Base-by-base conservation (phyloP, 92 coral and sea anemone species). In the Zoanthus gigantus region DNA sequence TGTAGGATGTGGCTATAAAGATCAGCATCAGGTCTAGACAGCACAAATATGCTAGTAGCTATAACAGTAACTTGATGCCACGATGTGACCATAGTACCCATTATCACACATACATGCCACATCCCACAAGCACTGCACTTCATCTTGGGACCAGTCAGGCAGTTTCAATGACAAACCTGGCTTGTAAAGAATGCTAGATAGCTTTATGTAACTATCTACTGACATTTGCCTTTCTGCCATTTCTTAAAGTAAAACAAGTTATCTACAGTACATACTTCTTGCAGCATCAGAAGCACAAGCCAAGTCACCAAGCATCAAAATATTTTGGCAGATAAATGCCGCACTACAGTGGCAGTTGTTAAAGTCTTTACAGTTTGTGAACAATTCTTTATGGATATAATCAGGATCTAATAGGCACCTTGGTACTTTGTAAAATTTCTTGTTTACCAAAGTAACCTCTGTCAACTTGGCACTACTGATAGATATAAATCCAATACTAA, bases 401-500 rank as follows among this genome's bases (percentile, higher is more conserved):
- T 67, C 75, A 44, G 74, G 23, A 63, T 81, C 63, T 11, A 90
- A 61, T 50, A 90, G 53, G 60, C 52, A 57, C 53, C 86, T 81
- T 30, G 92, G 89, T 17, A 90, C 77, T 17, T 78, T 74, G 52
- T 85, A 85, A 57, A 74, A 83, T n/a, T 72, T 76, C 76, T 29
- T 72, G 31, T 78, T 67, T 8, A 71, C 72, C 46, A 61, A 31
- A 14, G 29, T 31, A 28, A 85, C 46, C 16, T 37, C 82, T 31
- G 58, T 78, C 10, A 48, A 71, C 31, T 76, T 32, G 42, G 50
- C 23, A 11, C 78, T 79, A 78, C 69, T 58, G 16, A 90, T 13
- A 77, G 72, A 82, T 68, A 90, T 69, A 53, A 60, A 66, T 6
- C 52, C 86, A 76, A 90, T 17, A 53, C 37, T 57, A 58, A 90